Conservation (phyloP, 2,113 vertebrate genomes). For the Myocastor coypus region DNA sequence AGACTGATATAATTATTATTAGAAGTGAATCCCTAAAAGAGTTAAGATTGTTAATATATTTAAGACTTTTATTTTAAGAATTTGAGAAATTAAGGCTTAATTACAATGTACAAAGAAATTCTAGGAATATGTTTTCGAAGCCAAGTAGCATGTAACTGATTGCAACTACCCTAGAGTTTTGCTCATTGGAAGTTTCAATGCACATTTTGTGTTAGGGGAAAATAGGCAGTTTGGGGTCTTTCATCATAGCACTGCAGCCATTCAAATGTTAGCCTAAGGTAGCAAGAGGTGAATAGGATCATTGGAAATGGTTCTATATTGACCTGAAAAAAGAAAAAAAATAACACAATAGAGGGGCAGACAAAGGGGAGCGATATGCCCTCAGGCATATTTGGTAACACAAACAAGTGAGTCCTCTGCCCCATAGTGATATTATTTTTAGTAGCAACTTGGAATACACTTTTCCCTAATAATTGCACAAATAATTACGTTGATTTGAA, state of each 20-base stretch:
- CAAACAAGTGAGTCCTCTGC: constrained; percentile 69
- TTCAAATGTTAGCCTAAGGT: background rate
- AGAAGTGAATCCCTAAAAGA: background rate
- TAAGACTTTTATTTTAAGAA: background rate
- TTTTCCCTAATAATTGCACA: background rate
- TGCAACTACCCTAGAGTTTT: background rate
- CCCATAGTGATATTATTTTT: constrained; percentile 65
- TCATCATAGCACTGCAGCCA: rapidly evolving
- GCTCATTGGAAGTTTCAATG: background rate
- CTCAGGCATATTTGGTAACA: background rate
- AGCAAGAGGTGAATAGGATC: background rate
- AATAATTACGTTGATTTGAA: background rate
- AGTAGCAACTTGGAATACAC: background rate
- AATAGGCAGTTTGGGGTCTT: background rate
- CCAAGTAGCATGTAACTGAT: background rate
- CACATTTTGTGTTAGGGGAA: background rate
- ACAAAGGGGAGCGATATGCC: constrained; percentile 9
- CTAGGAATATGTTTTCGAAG: background rate
- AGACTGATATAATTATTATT: background rate
- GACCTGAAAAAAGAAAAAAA: constrained; percentile 45
- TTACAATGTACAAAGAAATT: background rate
- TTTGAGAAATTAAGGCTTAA: background rate
- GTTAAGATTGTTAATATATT: background rate
- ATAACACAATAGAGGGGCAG: background rate
- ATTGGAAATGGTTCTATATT: background rate